Conservation (phyloP, 2,797 vertebrate species). For the Antennarius maculatus region DNA sequence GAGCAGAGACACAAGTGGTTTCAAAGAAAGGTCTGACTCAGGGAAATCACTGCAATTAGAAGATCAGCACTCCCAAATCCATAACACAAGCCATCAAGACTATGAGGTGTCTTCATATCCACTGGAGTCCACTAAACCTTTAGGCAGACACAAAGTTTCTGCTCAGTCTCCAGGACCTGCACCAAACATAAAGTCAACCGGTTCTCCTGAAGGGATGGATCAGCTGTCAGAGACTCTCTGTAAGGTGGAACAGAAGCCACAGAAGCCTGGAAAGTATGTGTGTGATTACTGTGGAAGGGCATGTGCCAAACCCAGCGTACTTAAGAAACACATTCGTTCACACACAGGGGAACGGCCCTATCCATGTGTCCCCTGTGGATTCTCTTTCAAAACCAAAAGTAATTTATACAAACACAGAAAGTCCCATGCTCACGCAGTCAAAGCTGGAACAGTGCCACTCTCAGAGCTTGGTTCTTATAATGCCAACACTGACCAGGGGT, state of each 20-base stretch:
- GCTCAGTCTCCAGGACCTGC: constrained; percentile 79
- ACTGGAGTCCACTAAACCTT: constrained; percentile 69
- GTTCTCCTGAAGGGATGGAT: constrained; percentile 87
- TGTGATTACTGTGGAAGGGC: constrained; percentile 98
- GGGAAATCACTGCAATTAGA: constrained; percentile 85
- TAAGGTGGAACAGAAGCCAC: constrained; percentile 94
- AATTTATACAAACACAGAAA: constrained; percentile 99
- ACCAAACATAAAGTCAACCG: constrained; percentile 87
- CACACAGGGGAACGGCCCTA: constrained; percentile 98
- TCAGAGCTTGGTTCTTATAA: constrained; percentile 90
- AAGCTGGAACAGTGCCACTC: constrained; percentile 92
- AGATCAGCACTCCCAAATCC: constrained; percentile 84
- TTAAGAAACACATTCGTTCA: constrained; percentile 98
- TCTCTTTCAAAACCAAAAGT: constrained; percentile 99
- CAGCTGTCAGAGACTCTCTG: constrained; percentile 84
- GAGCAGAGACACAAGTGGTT: constrained; percentile 69
- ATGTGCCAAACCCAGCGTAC: constrained; percentile 99
- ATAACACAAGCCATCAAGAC: constrained; percentile 66
- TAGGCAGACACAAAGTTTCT: constrained; percentile 58
- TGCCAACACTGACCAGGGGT: constrained; percentile 87
- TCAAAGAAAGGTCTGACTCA: constrained; percentile 85
- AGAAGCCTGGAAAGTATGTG: constrained; percentile 96
- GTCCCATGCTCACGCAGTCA: constrained; percentile 97
- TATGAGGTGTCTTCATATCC: constrained; percentile 79
- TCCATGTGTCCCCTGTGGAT: constrained; percentile 96